Evolutionary conservation across 2,888 invertebrate species (phyloP).

Genomic region (Rotaria socialis): DNA sequence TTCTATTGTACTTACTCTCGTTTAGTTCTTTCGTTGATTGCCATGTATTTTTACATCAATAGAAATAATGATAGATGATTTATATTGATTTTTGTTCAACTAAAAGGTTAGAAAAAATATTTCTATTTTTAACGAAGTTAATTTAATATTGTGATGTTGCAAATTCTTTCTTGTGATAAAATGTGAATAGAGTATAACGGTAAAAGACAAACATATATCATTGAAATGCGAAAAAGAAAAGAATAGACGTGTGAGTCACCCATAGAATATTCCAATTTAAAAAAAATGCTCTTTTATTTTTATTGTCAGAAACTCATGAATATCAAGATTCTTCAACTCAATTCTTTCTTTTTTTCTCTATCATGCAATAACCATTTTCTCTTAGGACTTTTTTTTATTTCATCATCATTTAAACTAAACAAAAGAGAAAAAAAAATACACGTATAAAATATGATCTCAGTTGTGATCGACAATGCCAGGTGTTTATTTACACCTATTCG

Average conservation of each 20-base stretch:
- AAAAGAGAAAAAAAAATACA: neutral
- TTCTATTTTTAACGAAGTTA: no score
- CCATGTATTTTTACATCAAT: neutral
- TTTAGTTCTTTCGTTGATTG: neutral
- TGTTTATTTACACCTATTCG: conserved; percentile 17
- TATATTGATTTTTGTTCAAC: no score
- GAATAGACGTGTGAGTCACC: neutral
- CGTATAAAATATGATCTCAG: neutral
- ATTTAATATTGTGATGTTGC: no score
- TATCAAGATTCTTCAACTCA: neutral
- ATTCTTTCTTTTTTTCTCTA: neutral
- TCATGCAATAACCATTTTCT: neutral
- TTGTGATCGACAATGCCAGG: neutral
- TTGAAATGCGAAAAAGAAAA: neutral
- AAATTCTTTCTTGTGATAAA: no score
- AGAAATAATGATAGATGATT: no score
- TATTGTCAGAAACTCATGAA: neutral
- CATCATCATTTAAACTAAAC: neutral
- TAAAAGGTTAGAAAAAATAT: no score
- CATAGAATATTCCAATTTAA: neutral
- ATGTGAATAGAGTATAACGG: neutral
- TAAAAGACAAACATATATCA: neutral
- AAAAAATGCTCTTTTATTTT: neutral
- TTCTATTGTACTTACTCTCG: neutral
- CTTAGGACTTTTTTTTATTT: neutral